These are phyloP conservation scores for Girardinus metallicus DNA, from an alignment of 2,797 vertebrate genomes.

Conservation along the genomic window DNA sequence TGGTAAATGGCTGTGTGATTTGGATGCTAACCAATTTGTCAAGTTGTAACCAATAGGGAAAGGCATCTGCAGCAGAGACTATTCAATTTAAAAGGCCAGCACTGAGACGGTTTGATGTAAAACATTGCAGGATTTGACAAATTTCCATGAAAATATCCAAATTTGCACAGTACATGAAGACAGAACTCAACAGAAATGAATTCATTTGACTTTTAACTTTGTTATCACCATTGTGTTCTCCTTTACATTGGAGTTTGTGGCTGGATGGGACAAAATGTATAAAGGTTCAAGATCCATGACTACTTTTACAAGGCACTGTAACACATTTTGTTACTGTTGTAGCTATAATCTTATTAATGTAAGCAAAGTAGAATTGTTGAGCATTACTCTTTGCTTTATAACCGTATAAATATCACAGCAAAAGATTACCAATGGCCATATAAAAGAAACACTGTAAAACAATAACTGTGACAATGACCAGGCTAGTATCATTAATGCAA, in stretches of 20 bases:
- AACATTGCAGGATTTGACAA: too few relatives aligned
- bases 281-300: neutral
- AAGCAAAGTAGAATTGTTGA: conserved; percentile 18
- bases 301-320: neutral
- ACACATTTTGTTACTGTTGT: neutral
- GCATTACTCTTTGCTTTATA: conserved; percentile 60
- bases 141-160: too few relatives aligned
- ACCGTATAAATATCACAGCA: conserved; percentile 52
- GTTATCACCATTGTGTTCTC: neutral
- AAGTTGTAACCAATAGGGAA: neutral
- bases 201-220: neutral
- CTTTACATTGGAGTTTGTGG: neutral
- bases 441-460: conserved; percentile 54
- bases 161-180: too few relatives aligned
- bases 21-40: neutral
- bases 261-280: neutral
- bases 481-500: conserved; percentile 65
- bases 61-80: too few relatives aligned
- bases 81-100: too few relatives aligned
- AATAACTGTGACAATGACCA: conserved; percentile 62
- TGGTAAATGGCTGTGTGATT: too few relatives aligned
- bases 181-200: neutral
- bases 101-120: too few relatives aligned
- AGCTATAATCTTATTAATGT: neutral
- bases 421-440: conserved; percentile 58